Conservation (phyloP, 35 echinoderm and acorn worm species). For the Nesometra sesokonis region DNA sequence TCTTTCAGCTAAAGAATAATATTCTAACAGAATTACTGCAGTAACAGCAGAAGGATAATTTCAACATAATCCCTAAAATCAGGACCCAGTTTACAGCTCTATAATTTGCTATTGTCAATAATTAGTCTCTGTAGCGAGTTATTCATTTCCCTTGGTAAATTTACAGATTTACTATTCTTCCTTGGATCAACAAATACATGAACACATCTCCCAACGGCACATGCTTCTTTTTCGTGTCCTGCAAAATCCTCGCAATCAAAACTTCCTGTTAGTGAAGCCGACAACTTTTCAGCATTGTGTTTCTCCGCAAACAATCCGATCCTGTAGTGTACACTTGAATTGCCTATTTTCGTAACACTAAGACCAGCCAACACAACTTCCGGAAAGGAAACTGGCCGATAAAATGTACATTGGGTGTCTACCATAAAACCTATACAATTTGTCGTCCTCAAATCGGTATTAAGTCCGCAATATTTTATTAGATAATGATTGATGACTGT, state of each 20-base stretch:
- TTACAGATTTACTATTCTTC: constrained; percentile 14
- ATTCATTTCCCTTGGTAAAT: constrained; percentile 32
- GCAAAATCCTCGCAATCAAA: neutral
- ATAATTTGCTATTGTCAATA: constrained; percentile 3
- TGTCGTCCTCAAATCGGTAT: constrained; percentile 38
- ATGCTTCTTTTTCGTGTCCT: constrained; percentile 27
- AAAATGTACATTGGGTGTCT: constrained; percentile 58
- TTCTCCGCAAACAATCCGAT: constrained; percentile 59
- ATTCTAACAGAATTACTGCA: no score
- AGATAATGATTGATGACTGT: constrained; percentile 84
- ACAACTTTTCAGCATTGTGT: neutral
- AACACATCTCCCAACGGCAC: constrained; percentile 72
- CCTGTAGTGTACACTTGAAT: constrained; percentile 67
- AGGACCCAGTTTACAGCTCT: no score
- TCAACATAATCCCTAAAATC: no score
- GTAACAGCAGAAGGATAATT: no score
- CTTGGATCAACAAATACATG: constrained; percentile 75
- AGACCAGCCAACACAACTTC: constrained; percentile 64
- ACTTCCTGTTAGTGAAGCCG: neutral
- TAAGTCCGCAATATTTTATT: constrained; percentile 35
- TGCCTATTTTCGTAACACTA: constrained; percentile 47
- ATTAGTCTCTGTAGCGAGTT: constrained; percentile 18
- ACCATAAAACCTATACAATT: constrained; percentile 71
- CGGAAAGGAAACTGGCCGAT: constrained; percentile 49
- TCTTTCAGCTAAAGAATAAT: no score